A percentile compares a stretch with the other conserved stretches of the same genome.
Evolutionary conservation across 1,140 invertebrate genomes (phyloP).

Genomic region (Drosophila fuyamai): DNA sequence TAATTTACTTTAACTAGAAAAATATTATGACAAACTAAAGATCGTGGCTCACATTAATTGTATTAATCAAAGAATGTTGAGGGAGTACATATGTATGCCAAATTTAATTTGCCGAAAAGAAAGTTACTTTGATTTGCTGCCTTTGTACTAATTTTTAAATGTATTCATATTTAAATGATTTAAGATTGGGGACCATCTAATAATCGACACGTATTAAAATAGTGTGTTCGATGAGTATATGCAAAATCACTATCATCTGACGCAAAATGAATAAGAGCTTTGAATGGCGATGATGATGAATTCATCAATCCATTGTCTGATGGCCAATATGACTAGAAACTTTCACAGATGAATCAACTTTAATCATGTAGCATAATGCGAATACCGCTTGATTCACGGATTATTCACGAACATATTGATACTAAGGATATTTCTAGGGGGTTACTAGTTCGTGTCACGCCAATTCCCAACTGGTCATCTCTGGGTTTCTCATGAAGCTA

Average conservation of each 20-base stretch:
- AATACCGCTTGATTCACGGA: slow-evolving; percentile 28
- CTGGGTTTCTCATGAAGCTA: neutral
- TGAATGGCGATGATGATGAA: slow-evolving; percentile 11
- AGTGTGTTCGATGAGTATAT: neutral
- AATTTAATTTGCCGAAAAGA: too few relatives aligned
- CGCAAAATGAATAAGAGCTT: neutral
- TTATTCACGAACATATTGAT: slow-evolving; percentile 10
- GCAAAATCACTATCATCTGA: neutral
- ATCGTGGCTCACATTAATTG: too few relatives aligned
- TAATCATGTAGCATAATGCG: slow-evolving; percentile 26
- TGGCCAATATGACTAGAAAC: slow-evolving; percentile 26
- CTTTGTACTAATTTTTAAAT: too few relatives aligned
- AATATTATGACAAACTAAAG: too few relatives aligned
- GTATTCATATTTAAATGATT: too few relatives aligned
- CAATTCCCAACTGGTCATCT: neutral
- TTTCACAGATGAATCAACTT: slow-evolving; percentile 13
- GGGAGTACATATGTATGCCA: too few relatives aligned
- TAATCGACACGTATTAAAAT: neutral
- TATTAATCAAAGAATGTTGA: too few relatives aligned
- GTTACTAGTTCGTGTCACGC: neutral
- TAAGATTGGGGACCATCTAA: neutral
- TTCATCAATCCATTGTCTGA: slow-evolving; percentile 3
- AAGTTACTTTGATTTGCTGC: too few relatives aligned
- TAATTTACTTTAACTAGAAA: neutral
- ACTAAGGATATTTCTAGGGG: neutral